These are phyloP conservation scores for Coendou prehensilis DNA, from an alignment of 2,797 vertebrate genomes.

Conservation along the genomic window DNA sequence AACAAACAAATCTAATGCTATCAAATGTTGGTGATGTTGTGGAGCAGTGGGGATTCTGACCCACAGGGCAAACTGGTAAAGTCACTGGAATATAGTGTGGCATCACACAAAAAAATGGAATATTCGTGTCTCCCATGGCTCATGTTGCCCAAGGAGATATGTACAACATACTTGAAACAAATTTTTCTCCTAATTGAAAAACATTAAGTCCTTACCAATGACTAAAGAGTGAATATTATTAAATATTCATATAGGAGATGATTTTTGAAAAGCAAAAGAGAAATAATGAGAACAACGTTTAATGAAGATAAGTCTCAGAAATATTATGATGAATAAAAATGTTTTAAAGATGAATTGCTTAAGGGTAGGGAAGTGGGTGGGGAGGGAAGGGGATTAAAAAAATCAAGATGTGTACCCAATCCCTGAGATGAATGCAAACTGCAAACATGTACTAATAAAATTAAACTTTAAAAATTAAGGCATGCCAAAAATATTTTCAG, in stretches of 20 bases:
- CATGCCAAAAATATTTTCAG: conserved; percentile 10
- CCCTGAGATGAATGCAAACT: background rate
- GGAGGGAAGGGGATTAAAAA: background rate
- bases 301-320: background rate
- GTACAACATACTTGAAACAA: background rate
- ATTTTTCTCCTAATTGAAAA: conserved; percentile 26
- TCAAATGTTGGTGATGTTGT: background rate
- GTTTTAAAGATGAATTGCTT: conserved; percentile 27
- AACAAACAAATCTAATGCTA: background rate
- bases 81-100: background rate
- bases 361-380: background rate
- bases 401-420: background rate
- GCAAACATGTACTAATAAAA: background rate
- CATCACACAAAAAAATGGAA: background rate
- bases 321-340: background rate
- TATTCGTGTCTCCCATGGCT: background rate
- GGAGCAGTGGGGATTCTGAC: background rate
- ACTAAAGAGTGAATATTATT: background rate
- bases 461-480: background rate
- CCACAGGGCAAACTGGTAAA: background rate
- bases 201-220: background rate
- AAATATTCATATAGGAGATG: background rate
- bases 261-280: background rate
- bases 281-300: conserved; percentile 12
- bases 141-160: background rate